Evolutionary conservation across 2,113 vertebrate species (phyloP), one percentile per base, ranked within the genome.

Genomic region (Dipodomys stephensi): DNA sequence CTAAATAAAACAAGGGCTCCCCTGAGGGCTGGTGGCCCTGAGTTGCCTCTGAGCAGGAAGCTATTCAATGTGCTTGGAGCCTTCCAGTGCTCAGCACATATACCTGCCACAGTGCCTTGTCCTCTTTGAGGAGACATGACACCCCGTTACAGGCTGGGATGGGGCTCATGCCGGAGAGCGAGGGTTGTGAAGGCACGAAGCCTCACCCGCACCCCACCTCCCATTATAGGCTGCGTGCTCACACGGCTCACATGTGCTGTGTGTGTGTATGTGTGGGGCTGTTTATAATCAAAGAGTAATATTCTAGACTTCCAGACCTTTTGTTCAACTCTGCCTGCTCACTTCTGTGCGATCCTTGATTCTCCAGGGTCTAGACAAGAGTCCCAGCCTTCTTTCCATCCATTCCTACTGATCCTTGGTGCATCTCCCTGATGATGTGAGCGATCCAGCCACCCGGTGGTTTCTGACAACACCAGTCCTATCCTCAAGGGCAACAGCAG

Each of bases 391-490:
- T 23, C 18, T 0, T 3, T 44, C 69, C 28, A 44, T 83, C 15
- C 23, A 46, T 6, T 32, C 49, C 28, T 32, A 7, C n/a, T 64
- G 20, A 4, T 0, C 13, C 2, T 1, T 23, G 16, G 16, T 10
- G 2, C 64, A 25, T 35, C n/a, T 4, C 6, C 62, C 64, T 79
- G 46, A 80, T 0, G 1, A 11, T 28, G 44, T 28, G 62, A 60
- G 62, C 7, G 10, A 49, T 64, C 73, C 13, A 49, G 68, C 80
- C 68, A 74, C 39, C n/a, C 11, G 12, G 57, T 73, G 25, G 89
- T 80, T 91, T 87, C 67, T 80, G 84, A 93, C 6, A 15, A 88
- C 32, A 62, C 39, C 57, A 53, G 44, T 53, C 65, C 44, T 72
- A 27, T 44, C 65, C 44, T 67, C 79, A 28, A 68, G 91, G 86